Evolutionary conservation across 2,888 invertebrate species (phyloP).

Genomic region (Pollenia angustigena): DNA sequence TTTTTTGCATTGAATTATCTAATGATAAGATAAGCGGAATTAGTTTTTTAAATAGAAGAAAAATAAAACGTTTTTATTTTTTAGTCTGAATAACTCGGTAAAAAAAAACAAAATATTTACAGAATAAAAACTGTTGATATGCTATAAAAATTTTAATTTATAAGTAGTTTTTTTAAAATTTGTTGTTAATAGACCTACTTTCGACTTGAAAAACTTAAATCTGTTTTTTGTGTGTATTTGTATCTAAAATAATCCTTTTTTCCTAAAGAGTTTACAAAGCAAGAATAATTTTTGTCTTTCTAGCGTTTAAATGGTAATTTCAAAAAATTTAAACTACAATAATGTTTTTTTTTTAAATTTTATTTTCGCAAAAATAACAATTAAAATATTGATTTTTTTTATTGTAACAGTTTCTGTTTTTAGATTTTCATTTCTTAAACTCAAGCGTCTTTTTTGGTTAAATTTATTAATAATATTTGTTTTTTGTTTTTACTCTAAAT

Average conservation of each 20-base stretch:
- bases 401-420: constrained; percentile 64
- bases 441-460: constrained; percentile 72
- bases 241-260: too few relatives aligned
- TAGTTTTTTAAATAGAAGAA: too few relatives aligned
- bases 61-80: too few relatives aligned
- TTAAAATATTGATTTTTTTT: constrained; percentile 64
- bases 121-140: too few relatives aligned
- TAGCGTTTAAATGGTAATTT: too few relatives aligned
- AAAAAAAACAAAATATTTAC: too few relatives aligned
- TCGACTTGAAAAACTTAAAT: too few relatives aligned
- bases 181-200: background rate
- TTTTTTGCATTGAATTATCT: background rate
- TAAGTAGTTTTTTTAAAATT: background rate
- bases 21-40: too few relatives aligned
- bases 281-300: too few relatives aligned
- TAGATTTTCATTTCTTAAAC: constrained; percentile 54
- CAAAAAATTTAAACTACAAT: background rate
- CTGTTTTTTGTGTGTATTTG: background rate
- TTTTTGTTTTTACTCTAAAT: constrained; percentile 34
- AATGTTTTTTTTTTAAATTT: background rate
- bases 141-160: too few relatives aligned
- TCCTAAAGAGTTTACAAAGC: too few relatives aligned
- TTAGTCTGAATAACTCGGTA: too few relatives aligned
- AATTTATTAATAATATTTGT: constrained; percentile 41
- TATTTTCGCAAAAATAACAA: constrained; percentile 70